Evolutionary conservation across 2,888 invertebrate genomes (phyloP).

Genomic region (Netelia virgata): DNA sequence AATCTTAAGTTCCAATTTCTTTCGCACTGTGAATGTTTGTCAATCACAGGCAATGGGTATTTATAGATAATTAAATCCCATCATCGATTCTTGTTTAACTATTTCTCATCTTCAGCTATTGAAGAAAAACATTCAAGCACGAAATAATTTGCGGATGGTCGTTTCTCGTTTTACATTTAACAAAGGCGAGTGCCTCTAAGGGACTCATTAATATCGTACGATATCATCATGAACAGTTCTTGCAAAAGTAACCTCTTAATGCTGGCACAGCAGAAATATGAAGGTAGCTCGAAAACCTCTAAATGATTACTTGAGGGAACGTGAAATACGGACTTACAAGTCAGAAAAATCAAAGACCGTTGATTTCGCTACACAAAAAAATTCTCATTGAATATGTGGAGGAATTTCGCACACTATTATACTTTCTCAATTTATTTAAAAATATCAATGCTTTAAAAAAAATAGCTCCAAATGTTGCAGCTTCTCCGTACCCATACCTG

Average conservation of each 20-base stretch:
- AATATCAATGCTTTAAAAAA: too few relatives aligned
- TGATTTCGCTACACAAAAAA: too few relatives aligned
- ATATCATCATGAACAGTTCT: neutral
- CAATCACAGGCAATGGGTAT: neutral
- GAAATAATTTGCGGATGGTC: neutral
- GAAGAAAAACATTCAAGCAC: neutral
- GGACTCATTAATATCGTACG: neutral
- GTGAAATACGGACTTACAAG: too few relatives aligned
- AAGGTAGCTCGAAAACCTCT: neutral
- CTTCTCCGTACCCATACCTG: too few relatives aligned
- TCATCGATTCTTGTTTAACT: neutral
- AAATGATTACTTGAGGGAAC: neutral
- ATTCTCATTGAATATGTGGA: too few relatives aligned
- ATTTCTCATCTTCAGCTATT: neutral
- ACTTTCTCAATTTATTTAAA: too few relatives aligned
- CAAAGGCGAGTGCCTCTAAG: neutral
- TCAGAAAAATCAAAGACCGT: too few relatives aligned
- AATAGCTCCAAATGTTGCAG: too few relatives aligned
- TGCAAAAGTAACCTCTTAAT: neutral
- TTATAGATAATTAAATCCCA: neutral
- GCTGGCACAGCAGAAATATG: neutral
- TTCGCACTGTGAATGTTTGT: neutral
- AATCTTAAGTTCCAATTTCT: constrained; percentile 5
- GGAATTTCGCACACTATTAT: too few relatives aligned
- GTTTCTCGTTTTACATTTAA: neutral